Evolutionary conservation across 2,797 vertebrate species (phyloP).

Genomic region (Sarcoramphus papa): DNA sequence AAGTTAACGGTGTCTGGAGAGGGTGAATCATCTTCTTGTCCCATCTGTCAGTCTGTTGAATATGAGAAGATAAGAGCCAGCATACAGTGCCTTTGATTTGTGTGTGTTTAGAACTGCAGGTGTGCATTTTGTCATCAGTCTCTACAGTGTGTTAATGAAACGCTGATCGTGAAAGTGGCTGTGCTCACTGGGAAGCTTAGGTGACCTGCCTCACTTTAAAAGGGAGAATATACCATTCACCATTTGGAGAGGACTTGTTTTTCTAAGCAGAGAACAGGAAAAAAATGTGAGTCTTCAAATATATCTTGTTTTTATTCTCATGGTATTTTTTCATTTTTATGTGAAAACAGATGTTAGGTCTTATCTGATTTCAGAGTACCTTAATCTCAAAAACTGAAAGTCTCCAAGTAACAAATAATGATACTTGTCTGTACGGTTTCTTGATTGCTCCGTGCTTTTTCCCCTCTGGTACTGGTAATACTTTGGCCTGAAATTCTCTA

Average conservation of each 20-base stretch:
- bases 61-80: not conserved
- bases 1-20: constrained; percentile 1
- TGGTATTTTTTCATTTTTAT: not conserved
- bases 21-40: constrained; percentile 30
- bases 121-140: not conserved
- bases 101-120: not conserved
- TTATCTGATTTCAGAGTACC: not conserved
- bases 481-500: not conserved
- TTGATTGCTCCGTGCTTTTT: not conserved
- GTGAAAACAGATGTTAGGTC: not conserved
- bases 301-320: not conserved
- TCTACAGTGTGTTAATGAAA: not conserved
- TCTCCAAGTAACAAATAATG: not conserved
- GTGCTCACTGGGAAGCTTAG: not conserved
- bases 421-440: not conserved
- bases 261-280: not conserved
- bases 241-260: not conserved
- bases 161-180: not conserved
- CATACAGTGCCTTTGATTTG: constrained; percentile 4
- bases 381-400: not conserved
- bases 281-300: not conserved
- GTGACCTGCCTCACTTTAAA: not conserved
- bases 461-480: not conserved
- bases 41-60: not conserved
- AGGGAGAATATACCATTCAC: not conserved